Base-by-base conservation (phyloP, 2,888 invertebrate species). In the Meandrusa payeni region DNA sequence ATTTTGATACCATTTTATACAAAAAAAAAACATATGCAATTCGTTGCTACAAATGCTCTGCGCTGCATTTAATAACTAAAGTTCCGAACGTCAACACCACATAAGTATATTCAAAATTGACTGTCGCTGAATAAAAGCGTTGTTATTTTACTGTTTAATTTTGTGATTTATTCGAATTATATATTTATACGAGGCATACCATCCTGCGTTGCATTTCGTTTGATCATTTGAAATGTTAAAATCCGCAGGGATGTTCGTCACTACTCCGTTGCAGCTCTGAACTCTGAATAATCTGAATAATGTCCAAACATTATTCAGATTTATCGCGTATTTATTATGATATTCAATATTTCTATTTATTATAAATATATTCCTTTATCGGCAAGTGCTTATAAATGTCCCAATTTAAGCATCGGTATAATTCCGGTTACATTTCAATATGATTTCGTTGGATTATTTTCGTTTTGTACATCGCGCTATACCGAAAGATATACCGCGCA, bases 291-390 rank as follows among this genome's bases (percentile, higher is more conserved):
- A n/a, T n/a, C n/a, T n/a, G n/a, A n/a, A n/a, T n/a, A n/a, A n/a
- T n/a, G n/a, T n/a, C n/a, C n/a, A n/a, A n/a, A n/a, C n/a, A n/a
- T n/a, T n/a, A n/a, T n/a, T n/a, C n/a, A n/a, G 56, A 66, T 66
- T 52, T 50, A 51, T 54, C 57, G 64, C 64, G 54, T 52, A 27
- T 48, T 39, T 13, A 65, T 74, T 63, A 60, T 47, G 72, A 70
- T 66, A 73, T 67, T 46, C 69, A 71, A 75, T 69, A 59, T 59
- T 70, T 73, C 62, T 63, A 40, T 65, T 69, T 62, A 61, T 55
- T 55, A 57, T 54, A 55, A 50, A 60, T 50, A 54, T 49, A 55
- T 50, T 48, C 37, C 40, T 34, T 7, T 36, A 37, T 44, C 41
- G 27, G 44, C 46, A 31, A 38, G 15, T 41, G 11, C 28, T 42